These are phyloP conservation scores for Apostichopus leukothele DNA, from an alignment of 53 echinoderm and acorn worm species.

Conservation along the genomic window DNA sequence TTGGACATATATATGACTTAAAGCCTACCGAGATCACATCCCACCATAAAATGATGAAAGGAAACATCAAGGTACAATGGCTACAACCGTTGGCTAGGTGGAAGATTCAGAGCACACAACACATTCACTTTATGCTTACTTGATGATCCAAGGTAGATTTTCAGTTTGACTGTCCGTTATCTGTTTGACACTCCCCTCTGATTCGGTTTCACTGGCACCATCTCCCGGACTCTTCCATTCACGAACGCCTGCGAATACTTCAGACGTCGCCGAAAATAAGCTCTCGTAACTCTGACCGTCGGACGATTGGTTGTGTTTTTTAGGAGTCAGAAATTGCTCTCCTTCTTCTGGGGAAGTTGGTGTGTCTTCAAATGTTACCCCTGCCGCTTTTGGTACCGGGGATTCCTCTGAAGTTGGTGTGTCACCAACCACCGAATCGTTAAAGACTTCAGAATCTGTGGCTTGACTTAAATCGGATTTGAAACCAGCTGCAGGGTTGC, in stretches of 20 bases:
- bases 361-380: too few relatives aligned
- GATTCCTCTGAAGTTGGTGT: too few relatives aligned
- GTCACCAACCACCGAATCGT: too few relatives aligned
- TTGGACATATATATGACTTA: too few relatives aligned
- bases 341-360: background rate
- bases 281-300: slow-evolving; percentile 40
- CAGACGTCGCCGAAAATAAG: slow-evolving; percentile 15
- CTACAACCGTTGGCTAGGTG: too few relatives aligned
- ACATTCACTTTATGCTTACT: background rate
- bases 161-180: background rate
- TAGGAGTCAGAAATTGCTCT: background rate
- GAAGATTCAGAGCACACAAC: background rate
- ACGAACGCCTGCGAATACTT: slow-evolving; percentile 33
- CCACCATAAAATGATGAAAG: too few relatives aligned
- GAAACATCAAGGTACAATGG: too few relatives aligned
- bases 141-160: background rate
- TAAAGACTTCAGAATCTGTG: too few relatives aligned
- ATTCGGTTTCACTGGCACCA: slow-evolving; percentile 43
- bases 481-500: background rate
- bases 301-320: background rate
- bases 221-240: slow-evolving; percentile 46
- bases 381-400: too few relatives aligned
- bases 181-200: slow-evolving; percentile 20
- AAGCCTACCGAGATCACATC: too few relatives aligned
- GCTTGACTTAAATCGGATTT: too few relatives aligned